Evolutionary conservation across 2,888 invertebrate species (phyloP), one percentile per base, ranked within the genome.

Genomic region (Apodemia duryi): DNA sequence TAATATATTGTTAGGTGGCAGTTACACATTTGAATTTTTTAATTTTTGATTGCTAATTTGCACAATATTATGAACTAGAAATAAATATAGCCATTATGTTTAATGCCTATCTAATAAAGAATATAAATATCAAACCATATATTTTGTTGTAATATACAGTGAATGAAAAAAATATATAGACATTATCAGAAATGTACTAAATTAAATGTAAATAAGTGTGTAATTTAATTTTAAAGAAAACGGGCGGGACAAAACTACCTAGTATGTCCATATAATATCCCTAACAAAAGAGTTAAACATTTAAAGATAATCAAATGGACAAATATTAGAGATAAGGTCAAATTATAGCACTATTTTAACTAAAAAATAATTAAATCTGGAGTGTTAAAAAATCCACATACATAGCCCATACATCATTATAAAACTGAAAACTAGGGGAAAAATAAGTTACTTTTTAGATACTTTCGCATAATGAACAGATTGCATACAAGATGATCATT

Each of bases 121-220:
- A 29, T 54, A 54, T 13, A 13, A 13, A 57, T 57, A 32, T 29
- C 29, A 57, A 57, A 29, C 11, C 29, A 29, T 11, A 32, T 32
- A 29, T 57, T 54, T 54, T 32, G 32, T 57, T 13, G 28, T 57
- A 57, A 57, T 29, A 29, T 57, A 11, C 32, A 57, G 57, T 29
- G 29, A 57, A 57, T 57, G 57, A 57, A 57, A 57, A 57, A 57
- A 57, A 32, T 57, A 57, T 57, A 57, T 57, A 57, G 57, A 32
- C 28, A 21, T 41, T 1, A 1, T 46, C 46, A 13, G 13, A 46
- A 46, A 46, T 13, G 4, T 13, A 46, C 46, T 4, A 21, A 21
- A 21, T 21, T 21, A 21, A 21, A 21, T 21, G 21, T 21, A 21
- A 21, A 21, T 21, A 21, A 21, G 21, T 21, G 21, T 21, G 21